phyloP scores from a whole-genome alignment of 1,140 invertebrate species.

The Pseudomyrmex sp. region DNA sequence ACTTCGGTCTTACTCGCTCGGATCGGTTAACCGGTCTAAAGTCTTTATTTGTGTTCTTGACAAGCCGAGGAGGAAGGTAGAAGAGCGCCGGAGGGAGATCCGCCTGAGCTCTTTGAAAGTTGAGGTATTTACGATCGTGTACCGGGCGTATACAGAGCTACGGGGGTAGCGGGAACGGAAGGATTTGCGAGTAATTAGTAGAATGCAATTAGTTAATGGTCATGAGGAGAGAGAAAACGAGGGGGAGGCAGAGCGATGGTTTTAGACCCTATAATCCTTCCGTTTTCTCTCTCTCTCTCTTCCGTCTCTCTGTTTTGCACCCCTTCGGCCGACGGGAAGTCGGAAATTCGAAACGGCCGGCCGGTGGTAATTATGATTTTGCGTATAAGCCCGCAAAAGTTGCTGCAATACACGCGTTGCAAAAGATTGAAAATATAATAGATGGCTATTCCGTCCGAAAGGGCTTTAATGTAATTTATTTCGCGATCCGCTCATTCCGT shows the following conservation, averaged over 20 bases:
- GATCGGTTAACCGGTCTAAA: slow-evolving; percentile 59
- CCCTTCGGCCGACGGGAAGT: slow-evolving; percentile 14
- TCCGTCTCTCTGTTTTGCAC: slow-evolving; percentile 29
- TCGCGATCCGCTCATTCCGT: not conserved
- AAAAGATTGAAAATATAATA: slow-evolving; percentile 41
- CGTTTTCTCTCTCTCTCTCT: slow-evolving; percentile 18
- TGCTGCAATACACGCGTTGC: slow-evolving; percentile 19
- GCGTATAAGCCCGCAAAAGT: slow-evolving; percentile 42
- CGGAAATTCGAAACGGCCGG: slow-evolving; percentile 45
- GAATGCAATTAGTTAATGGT: slow-evolving; percentile 77
- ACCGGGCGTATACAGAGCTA: slow-evolving; percentile 62
- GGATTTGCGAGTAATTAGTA: slow-evolving; percentile 75
- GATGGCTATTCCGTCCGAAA: not conserved
- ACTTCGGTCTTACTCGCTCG: slow-evolving; percentile 50
- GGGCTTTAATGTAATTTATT: slow-evolving; percentile 22
- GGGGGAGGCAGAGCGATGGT: slow-evolving; percentile 37
- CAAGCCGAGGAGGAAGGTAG: slow-evolving; percentile 51
- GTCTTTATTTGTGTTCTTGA: slow-evolving; percentile 72
- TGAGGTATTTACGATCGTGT: slow-evolving; percentile 73
- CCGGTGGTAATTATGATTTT: slow-evolving; percentile 46
- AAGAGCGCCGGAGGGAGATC: slow-evolving; percentile 34
- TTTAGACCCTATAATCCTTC: slow-evolving; percentile 61
- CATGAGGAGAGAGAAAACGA: slow-evolving; percentile 43
- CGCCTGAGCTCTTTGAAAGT: slow-evolving; percentile 63
- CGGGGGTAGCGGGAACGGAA: slow-evolving; percentile 62